Evolutionary conservation across 2,113 vertebrate genomes (phyloP).

Genomic region (Gila orcuttii): DNA sequence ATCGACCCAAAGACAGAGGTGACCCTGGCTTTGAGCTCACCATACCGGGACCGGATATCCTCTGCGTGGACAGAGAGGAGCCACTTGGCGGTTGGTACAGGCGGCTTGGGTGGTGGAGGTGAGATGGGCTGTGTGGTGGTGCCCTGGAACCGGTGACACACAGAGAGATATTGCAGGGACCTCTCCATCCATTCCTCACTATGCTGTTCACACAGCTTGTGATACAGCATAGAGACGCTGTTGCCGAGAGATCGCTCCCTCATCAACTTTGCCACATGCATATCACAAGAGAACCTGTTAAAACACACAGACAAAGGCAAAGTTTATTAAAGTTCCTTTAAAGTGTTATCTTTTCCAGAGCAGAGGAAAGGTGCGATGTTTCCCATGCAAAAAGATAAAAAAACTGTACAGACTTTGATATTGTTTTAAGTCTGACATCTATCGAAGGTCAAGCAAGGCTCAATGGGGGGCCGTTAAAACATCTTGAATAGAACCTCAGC

Average conservation of each 20-base stretch:
- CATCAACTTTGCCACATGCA: not conserved
- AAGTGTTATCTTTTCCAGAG: too few relatives aligned
- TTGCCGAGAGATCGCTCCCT: constrained; percentile 30
- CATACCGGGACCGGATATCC: not conserved
- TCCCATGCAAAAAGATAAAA: too few relatives aligned
- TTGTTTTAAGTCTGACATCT: too few relatives aligned
- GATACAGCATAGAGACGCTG: not conserved
- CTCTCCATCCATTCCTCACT: not conserved
- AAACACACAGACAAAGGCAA: not conserved
- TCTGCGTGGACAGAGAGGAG: not conserved
- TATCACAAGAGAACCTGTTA: constrained; percentile 31
- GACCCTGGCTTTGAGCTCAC: constrained; percentile 31
- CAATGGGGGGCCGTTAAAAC: too few relatives aligned
- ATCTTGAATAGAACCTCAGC: too few relatives aligned
- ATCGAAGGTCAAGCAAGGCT: too few relatives aligned
- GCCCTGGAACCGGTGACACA: constrained; percentile 7
- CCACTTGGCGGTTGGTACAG: not conserved
- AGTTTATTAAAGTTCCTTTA: not conserved
- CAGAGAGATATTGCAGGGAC: not conserved
- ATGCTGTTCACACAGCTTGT: not conserved
- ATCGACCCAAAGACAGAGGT: constrained; percentile 34
- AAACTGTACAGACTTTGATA: too few relatives aligned
- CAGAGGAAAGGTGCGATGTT: too few relatives aligned
- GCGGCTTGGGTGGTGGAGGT: not conserved
- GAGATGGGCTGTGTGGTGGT: not conserved